These are phyloP conservation scores for Periphyllus acericola DNA, from an alignment of 2,888 invertebrate species.

Conservation along the genomic window DNA sequence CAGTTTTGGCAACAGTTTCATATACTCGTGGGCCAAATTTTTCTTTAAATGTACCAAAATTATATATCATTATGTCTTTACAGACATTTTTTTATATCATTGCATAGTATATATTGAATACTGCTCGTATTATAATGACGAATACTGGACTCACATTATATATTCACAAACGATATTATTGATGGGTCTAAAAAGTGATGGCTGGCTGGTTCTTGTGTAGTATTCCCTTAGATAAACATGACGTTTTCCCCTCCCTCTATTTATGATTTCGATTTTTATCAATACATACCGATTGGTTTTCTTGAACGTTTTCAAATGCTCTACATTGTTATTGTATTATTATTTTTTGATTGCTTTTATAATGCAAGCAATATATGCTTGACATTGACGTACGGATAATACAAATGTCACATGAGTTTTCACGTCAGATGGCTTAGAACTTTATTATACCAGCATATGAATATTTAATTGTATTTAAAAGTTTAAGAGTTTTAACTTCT, in stretches of 20 bases:
- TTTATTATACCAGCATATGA: background rate
- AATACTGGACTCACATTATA: too few relatives aligned
- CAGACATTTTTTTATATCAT: background rate
- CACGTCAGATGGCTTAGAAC: background rate
- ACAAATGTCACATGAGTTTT: background rate
- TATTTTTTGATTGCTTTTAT: background rate
- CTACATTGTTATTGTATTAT: background rate
- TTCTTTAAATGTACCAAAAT: too few relatives aligned
- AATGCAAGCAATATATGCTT: background rate
- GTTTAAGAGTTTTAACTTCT: too few relatives aligned
- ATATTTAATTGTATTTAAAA: background rate
- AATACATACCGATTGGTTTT: slow-evolving; percentile 3
- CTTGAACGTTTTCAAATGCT: background rate
- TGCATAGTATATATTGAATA: background rate
- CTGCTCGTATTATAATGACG: background rate
- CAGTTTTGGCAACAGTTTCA: too few relatives aligned
- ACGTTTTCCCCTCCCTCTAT: background rate
- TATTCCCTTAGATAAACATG: background rate
- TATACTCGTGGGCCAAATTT: too few relatives aligned
- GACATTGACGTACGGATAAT: background rate
- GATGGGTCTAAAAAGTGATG: background rate
- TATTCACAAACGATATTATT: background rate
- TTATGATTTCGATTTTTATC: slow-evolving; percentile 9
- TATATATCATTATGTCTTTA: background rate
- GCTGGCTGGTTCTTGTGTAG: background rate